Percentiles rank a stretch among this genome's conserved stretches.
Conservation (phyloP, 2,888 invertebrate species). For the Odontocolon sp. region DNA sequence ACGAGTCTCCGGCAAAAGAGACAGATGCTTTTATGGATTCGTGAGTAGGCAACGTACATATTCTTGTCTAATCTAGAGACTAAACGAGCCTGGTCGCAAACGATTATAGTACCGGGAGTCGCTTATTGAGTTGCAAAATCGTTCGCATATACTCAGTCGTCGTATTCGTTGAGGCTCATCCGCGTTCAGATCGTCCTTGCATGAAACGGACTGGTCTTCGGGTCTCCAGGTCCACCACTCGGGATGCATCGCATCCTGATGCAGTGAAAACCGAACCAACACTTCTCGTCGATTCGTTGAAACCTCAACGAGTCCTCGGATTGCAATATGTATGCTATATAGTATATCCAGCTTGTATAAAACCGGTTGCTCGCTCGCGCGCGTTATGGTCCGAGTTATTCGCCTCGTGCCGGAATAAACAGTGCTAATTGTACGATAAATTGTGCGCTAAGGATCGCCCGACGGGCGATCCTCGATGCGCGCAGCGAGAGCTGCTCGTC, state of each 20-base stretch:
- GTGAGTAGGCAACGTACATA: slow-evolving; percentile 21
- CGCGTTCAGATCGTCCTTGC: background rate
- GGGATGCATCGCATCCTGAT: no score
- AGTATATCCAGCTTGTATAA: slow-evolving; percentile 48
- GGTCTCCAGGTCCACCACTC: no score
- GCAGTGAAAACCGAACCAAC: background rate
- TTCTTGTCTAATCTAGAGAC: slow-evolving; percentile 48
- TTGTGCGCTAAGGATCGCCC: slow-evolving; percentile 60
- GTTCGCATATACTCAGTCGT: background rate
- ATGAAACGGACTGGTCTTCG: background rate
- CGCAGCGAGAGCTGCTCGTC: slow-evolving; percentile 35
- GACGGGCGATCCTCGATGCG: slow-evolving; percentile 55
- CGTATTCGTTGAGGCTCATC: background rate
- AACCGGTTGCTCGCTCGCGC: slow-evolving; percentile 67
- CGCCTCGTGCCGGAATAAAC: slow-evolving; percentile 66
- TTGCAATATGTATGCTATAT: slow-evolving; percentile 5
- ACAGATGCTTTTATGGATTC: slow-evolving; percentile 7
- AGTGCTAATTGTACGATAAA: slow-evolving; percentile 73
- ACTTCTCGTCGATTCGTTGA: background rate
- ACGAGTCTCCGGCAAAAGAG: no score
- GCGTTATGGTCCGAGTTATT: slow-evolving; percentile 67
- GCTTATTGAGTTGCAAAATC: slow-evolving; percentile 45
- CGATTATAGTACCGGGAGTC: slow-evolving; percentile 22
- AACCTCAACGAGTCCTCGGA: background rate
- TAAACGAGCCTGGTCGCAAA: slow-evolving; percentile 33